A percentile compares a stretch with the other conserved stretches of the same genome.
Evolutionary conservation across 1,140 invertebrate species (phyloP).

Genomic region (Ceratosolen fusciceps): DNA sequence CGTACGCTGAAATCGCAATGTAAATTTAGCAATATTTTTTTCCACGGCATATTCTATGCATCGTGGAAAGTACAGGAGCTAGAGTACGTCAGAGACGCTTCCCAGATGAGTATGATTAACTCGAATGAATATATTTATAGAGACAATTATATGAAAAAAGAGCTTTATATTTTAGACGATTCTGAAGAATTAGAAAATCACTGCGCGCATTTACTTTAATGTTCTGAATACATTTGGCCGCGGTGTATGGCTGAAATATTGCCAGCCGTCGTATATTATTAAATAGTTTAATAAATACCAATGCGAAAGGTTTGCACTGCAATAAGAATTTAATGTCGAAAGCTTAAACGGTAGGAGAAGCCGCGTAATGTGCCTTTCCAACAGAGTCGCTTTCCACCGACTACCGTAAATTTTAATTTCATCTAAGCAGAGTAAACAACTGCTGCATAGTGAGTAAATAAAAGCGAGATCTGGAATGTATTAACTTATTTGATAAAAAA

Average conservation of each 20-base stretch:
- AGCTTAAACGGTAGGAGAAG: background rate
- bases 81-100: too few relatives aligned
- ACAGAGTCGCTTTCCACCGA: background rate
- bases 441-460: background rate
- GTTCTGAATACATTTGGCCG: background rate
- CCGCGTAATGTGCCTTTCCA: background rate
- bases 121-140: too few relatives aligned
- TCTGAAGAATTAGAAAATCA: too few relatives aligned
- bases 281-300: background rate
- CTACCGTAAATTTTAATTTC: background rate
- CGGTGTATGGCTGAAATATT: background rate
- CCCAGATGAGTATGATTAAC: too few relatives aligned
- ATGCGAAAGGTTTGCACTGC: background rate
- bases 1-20: too few relatives aligned
- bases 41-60: too few relatives aligned
- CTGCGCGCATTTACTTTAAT: too few relatives aligned
- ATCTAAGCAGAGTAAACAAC: background rate
- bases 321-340: background rate
- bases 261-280: background rate
- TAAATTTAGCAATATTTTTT: too few relatives aligned
- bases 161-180: too few relatives aligned
- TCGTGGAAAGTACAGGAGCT: too few relatives aligned
- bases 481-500: background rate
- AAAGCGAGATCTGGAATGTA: background rate
- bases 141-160: too few relatives aligned